Base-by-base conservation (phyloP, 2,888 invertebrate genomes). In the Pharmacophagus antenor region DNA sequence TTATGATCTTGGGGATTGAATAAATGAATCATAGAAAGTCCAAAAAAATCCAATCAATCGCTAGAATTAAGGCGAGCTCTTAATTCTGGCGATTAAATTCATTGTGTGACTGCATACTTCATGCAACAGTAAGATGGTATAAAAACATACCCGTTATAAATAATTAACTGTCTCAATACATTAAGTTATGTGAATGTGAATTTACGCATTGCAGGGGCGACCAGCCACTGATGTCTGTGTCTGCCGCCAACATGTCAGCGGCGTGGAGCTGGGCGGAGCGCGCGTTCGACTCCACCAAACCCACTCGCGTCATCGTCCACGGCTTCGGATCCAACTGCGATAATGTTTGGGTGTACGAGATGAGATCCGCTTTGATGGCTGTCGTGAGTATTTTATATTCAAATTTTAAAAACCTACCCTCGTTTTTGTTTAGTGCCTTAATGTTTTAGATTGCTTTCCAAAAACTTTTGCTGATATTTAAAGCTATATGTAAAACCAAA, bases 311-410 rank as follows among this genome's bases (percentile, higher is more conserved):
- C 62, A 95, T 98, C 71, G 96, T 98, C 0, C 98, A 98, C 76
- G 98, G 98, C 2, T 98, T 98, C 78, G 97, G 97, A 0, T 96
- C 97, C 61, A 96, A 95, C 73, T 98, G 97, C 79, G 94, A 95
- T 57, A 95, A 97, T 74, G 95, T 97, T 20, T 98, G 98, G 98
- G 96, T 98, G 12, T 95, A 97, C 76, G 96, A 97, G 82, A 97
- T 98, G 95, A 93, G 97, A 61, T 95, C 96, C 23, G 97, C 97
- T 6, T 90, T 98, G 17, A 95, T 98, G 94, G 95, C 96, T 56
- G 96, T 96, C 79, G 96, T 96, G 81, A 61, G 70, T 64, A 46
- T 44, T 18, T 18, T 7, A 18, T 18, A 44, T 44, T 44, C 8
- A n/a, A 37, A 37, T 15, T 37, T n/a, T n/a, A 15, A n/a, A n/a